A percentile compares a stretch with the other conserved stretches of the same genome.
Conservation (phyloP, 2,888 invertebrate genomes). For the Gonocerus acuteangulatus region DNA sequence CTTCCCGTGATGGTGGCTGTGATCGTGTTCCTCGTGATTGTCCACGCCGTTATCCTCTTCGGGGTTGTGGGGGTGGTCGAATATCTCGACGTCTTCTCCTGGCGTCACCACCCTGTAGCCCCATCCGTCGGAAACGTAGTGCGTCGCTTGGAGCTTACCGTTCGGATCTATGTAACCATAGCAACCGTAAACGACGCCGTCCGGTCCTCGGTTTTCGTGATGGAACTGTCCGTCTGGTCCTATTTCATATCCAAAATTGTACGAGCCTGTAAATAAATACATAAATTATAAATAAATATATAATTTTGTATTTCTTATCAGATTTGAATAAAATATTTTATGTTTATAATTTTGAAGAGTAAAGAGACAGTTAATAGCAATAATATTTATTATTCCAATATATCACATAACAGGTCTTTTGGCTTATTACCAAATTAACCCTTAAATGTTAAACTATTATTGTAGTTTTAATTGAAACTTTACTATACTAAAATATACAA, state of each 20-base stretch:
- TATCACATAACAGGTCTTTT: too few relatives aligned
- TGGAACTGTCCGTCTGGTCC: constrained; percentile 69
- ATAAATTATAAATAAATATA: too few relatives aligned
- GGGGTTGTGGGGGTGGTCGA: constrained; percentile 46
- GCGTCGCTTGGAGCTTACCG: constrained; percentile 57
- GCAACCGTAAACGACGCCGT: constrained; percentile 71
- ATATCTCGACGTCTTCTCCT: constrained; percentile 59
- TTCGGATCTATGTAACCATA: constrained; percentile 68
- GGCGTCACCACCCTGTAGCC: constrained; percentile 68
- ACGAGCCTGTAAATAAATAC: constrained; percentile 54
- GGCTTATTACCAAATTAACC: too few relatives aligned
- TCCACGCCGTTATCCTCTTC: constrained; percentile 38
- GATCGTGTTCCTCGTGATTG: constrained; percentile 37
- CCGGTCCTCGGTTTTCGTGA: constrained; percentile 66
- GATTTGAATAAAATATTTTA: too few relatives aligned
- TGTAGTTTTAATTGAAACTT: too few relatives aligned
- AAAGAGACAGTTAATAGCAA: too few relatives aligned
- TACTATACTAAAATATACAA: too few relatives aligned
- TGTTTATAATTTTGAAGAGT: too few relatives aligned
- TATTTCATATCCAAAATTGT: constrained; percentile 68
- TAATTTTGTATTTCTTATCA: too few relatives aligned
- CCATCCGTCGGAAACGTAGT: constrained; percentile 69
- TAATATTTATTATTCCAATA: too few relatives aligned
- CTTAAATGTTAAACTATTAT: too few relatives aligned
- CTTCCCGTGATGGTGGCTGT: constrained; percentile 49